Base-by-base conservation (phyloP, 2,888 invertebrate genomes). In the Patella ulyssiponensis region DNA sequence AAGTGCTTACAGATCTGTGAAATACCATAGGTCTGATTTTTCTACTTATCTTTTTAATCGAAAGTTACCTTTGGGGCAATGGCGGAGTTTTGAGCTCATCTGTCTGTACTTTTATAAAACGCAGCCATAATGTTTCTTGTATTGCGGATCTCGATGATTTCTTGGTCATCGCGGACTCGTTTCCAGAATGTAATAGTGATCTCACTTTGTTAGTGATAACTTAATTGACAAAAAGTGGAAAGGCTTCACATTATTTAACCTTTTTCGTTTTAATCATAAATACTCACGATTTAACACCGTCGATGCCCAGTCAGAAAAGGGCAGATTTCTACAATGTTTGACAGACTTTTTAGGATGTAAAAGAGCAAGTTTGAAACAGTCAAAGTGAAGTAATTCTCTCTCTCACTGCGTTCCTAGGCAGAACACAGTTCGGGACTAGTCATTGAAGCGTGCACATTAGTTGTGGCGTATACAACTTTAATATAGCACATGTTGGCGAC, bases 1-100 rank as follows among this genome's bases (percentile, higher is more conserved):
- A 53, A 51, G 72, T 72, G 72, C 72, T 3, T 72, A 72, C n/a
- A 51, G 72, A 27, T 72, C 72, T 51, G 72, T 72, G 14, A 44
- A 51, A 12, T 51, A 17, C 23, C 72, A 72, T 44, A 14, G 20
- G 4, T 44, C 52, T 72, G 51, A 72, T n/a, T 53, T 51, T 17
- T 27, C 2, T 27, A 2, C 2, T 27, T 72, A 51, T 15, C 17
- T 72, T 15, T 72, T 20, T 3, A 7, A 72, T 53, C 44, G 14
- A 12, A n/a, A 53, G n/a, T 15, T 72, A 3, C 51, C 72, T 0
- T 51, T 51, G 1, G 72, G 51, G 14, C 14, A 72, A 5, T 3
- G 44, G 44, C 14, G 4, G 44, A 51, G 17, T 33, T 17, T 51
- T 72, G 51, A 52, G n/a, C 51, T 23, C 44, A 4, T n/a, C 72